Percentiles rank a stretch among this genome's conserved stretches.
These are phyloP conservation scores for Plusia festucae DNA, from an alignment of 2,888 invertebrate genomes.

Conservation along the genomic window DNA sequence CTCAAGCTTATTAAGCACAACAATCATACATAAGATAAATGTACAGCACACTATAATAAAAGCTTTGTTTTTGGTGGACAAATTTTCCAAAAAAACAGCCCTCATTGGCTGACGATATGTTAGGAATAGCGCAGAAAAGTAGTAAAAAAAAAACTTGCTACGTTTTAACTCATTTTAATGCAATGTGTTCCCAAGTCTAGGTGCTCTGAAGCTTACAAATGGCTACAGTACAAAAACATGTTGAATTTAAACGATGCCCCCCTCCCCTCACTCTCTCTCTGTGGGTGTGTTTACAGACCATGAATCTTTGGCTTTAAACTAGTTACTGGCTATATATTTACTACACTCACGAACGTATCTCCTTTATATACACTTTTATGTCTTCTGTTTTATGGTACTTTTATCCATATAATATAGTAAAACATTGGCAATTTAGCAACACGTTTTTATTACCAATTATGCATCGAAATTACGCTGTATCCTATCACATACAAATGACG, in stretches of 20 bases:
- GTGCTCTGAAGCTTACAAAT: not conserved
- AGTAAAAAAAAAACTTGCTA: not conserved
- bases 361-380: constrained; percentile 1
- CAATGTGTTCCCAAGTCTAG: not conserved
- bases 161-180: not conserved
- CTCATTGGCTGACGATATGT: too few relatives aligned
- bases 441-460: constrained; percentile 18
- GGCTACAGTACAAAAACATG: not conserved
- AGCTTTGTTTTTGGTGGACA: too few relatives aligned
- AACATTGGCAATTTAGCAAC: constrained; percentile 8
- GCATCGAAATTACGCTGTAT: constrained; percentile 31
- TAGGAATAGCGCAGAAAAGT: too few relatives aligned
- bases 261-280: not conserved
- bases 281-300: constrained; percentile 2
- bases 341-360: not conserved
- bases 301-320: not conserved
- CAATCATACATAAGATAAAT: constrained; percentile 9
- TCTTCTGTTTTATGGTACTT: constrained; percentile 21
- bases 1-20: constrained; percentile 12
- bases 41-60: not conserved
- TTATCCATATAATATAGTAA: constrained; percentile 5
- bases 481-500: constrained; percentile 13
- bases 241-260: constrained; percentile 1
- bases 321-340: constrained; percentile 4
- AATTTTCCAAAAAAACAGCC: too few relatives aligned